Conservation (phyloP, 2,888 invertebrate genomes). For the Pyrgus malvae region DNA sequence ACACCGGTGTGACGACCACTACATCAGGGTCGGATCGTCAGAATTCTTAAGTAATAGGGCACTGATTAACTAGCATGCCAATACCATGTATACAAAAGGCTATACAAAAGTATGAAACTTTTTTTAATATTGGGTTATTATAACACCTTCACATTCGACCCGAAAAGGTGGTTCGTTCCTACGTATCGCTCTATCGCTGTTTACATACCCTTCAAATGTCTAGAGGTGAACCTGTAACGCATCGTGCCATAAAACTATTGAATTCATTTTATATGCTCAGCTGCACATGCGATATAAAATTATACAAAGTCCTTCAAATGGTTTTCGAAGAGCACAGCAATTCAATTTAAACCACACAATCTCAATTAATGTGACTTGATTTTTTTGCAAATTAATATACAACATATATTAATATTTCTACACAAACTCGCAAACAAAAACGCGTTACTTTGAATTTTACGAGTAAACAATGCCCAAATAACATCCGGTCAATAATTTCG, state of each 20-base stretch:
- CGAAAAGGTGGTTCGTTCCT: background rate
- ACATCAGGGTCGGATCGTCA: too few species aligned
- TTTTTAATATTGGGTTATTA: too few species aligned
- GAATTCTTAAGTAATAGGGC: too few species aligned
- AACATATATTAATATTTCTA: background rate
- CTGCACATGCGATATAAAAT: constrained; percentile 10
- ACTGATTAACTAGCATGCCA: too few species aligned
- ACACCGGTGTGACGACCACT: too few species aligned
- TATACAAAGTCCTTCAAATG: constrained; percentile 7
- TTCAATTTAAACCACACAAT: background rate
- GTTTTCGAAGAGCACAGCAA: background rate
- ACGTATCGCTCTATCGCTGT: background rate
- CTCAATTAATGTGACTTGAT: too few species aligned
- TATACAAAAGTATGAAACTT: too few species aligned
- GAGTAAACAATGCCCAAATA: constrained; percentile 10
- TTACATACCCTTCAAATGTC: constrained; percentile 6
- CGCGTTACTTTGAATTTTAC: background rate
- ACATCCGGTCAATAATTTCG: constrained; percentile 8
- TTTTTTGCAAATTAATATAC: too few species aligned
- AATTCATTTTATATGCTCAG: constrained; percentile 7
- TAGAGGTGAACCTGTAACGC: constrained; percentile 11
- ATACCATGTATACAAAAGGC: too few species aligned
- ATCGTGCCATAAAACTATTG: constrained; percentile 3
- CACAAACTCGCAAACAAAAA: background rate
- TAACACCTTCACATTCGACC: too few species aligned